Conservation (phyloP, 2,797 vertebrate genomes). For the Pangasius mekongensis region DNA sequence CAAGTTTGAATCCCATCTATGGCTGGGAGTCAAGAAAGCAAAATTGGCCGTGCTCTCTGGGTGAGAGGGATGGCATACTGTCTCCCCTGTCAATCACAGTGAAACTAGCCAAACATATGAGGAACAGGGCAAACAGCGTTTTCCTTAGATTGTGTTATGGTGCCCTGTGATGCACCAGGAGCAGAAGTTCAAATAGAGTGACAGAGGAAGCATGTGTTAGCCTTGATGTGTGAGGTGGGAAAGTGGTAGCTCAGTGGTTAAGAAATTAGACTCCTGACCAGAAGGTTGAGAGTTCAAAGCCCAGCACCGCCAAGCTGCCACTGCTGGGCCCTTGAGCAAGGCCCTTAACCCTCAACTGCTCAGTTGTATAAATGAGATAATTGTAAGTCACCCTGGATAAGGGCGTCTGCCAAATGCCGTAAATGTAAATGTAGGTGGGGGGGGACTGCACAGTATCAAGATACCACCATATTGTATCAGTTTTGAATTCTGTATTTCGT, state of each 20-base stretch:
- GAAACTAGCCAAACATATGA: background rate
- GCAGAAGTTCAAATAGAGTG: background rate
- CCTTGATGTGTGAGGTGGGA: background rate
- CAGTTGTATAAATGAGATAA: too few species aligned
- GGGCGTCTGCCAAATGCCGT: too few species aligned
- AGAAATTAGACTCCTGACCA: too few species aligned
- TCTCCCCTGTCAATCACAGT: background rate
- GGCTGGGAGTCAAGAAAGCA: background rate
- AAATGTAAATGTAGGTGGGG: too few species aligned
- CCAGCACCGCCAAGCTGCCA: too few species aligned
- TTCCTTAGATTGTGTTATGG: background rate
- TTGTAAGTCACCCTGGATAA: too few species aligned
- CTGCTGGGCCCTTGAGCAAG: too few species aligned
- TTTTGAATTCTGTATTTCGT: background rate
- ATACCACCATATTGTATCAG: background rate
- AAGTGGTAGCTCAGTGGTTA: too few species aligned
- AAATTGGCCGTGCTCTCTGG: background rate
- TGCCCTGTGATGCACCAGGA: background rate
- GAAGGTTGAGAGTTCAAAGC: too few species aligned
- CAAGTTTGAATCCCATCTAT: background rate
- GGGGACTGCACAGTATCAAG: background rate
- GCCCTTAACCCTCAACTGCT: too few species aligned
- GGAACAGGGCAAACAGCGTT: background rate
- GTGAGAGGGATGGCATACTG: background rate
- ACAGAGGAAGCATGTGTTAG: background rate